Evolutionary conservation across 2,113 vertebrate species (phyloP).

Genomic region (Myotis brandtii): DNA sequence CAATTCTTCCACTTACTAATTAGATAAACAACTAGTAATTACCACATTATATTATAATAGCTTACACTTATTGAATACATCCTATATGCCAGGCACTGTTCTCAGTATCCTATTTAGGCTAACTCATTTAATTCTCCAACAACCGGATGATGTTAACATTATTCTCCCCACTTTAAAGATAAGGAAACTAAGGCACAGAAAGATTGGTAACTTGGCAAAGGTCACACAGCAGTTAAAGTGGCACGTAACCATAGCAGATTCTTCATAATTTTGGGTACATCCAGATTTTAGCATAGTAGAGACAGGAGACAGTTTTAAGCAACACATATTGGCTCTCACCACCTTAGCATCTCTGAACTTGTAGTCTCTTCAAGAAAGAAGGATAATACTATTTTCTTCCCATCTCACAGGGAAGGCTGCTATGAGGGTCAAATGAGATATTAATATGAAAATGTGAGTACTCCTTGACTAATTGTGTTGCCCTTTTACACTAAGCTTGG

Average conservation of each 20-base stretch:
- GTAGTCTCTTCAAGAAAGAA: not conserved
- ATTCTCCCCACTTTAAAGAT: not conserved
- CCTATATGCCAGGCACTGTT: not conserved
- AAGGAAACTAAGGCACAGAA: not conserved
- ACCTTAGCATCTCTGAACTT: not conserved
- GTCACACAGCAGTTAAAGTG: not conserved
- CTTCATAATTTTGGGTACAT: not conserved
- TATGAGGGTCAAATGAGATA: not conserved
- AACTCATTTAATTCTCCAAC: not conserved
- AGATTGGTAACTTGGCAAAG: not conserved
- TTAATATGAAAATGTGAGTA: not conserved
- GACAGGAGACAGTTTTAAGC: not conserved
- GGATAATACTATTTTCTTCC: not conserved
- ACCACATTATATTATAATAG: slow-evolving; percentile 7
- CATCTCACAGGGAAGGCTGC: not conserved
- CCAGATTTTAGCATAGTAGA: not conserved
- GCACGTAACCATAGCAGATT: not conserved
- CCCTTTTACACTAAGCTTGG: not conserved
- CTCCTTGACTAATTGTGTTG: not conserved
- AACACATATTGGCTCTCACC: not conserved
- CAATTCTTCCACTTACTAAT: slow-evolving; percentile 4
- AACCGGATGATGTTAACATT: not conserved
- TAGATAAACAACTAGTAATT: not conserved
- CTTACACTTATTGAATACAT: not conserved
- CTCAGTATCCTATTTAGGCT: not conserved